Evolutionary conservation across 2,888 invertebrate species (phyloP), one percentile per base, ranked within the genome.

Genomic region (Malthinus flaveolus): DNA sequence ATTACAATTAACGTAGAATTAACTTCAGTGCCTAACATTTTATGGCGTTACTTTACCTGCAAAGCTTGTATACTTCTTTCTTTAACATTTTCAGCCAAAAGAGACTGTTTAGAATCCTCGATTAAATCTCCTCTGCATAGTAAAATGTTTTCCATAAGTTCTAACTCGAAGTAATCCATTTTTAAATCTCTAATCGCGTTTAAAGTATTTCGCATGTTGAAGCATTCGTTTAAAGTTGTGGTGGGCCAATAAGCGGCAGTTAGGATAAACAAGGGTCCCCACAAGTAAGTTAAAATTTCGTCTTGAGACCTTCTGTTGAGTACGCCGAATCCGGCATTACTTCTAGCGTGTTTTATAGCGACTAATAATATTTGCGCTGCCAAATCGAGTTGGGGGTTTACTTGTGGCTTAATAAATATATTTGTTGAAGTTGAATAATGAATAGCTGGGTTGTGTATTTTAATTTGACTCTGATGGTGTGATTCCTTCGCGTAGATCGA

Each of bases 311-410:
- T 62, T 9, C 76, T 68, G 10, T 76, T 77, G 35, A 86, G 68
- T 5, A 77, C 56, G 1, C 81, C 79, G 65, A 87, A 86, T 37
- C 81, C 79, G 23, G 79, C 78, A 64, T 84, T 85, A n/a, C 73
- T 74, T 61, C 85, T 80, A 0, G 84, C 83, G 61, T 83, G 82
- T 42, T 82, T 82, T 47, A 87, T 78, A 1, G 84, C 80, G 0
- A 84, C 76, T 8, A 87, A 74, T 44, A 87, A 75, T 66, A 87
- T 84, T 70, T 85, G 84, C 1, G 84, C 84, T 4, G 85, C 79
- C 36, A 84, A 75, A 74, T 86, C 85, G 66, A 83, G 81, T 50
- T 81, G 79, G 23, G 81, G 66, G 62, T 42, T 56, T 12, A 61
- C 9, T 63, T 69, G 31, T 56, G 13, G 36, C 58, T 47, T 53